These are phyloP conservation scores for Myocastor coypus DNA, from an alignment of 2,113 vertebrate genomes.

Conservation along the genomic window DNA sequence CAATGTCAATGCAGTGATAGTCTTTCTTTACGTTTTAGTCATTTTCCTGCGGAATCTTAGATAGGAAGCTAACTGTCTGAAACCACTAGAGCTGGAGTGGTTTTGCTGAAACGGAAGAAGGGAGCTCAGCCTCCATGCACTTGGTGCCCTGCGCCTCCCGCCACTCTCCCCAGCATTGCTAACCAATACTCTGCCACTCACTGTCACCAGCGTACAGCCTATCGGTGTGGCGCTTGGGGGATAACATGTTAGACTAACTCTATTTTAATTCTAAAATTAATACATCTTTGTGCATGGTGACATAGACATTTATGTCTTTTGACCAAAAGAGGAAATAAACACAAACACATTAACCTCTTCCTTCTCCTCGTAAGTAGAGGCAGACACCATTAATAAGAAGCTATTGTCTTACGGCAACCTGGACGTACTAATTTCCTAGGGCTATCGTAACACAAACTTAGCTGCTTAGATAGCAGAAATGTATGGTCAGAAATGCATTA, in stretches of 20 bases:
- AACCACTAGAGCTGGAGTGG: not conserved
- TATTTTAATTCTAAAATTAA: constrained; percentile 60
- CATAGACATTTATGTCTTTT: constrained; percentile 37
- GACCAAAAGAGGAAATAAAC: not conserved
- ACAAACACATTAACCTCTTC: not conserved
- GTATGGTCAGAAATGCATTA: not conserved
- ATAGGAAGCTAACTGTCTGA: not conserved
- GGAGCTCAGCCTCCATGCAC: not conserved
- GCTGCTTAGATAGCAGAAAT: not conserved
- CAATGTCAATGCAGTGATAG: not conserved
- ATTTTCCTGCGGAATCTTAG: not conserved
- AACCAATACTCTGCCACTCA: constrained; percentile 56
- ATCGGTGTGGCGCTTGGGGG: constrained; percentile 58
- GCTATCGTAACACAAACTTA: not conserved
- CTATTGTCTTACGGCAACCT: not conserved
- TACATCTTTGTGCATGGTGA: not conserved
- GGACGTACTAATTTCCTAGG: not conserved
- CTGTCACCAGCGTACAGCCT: constrained; percentile 47
- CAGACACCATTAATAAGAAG: not conserved
- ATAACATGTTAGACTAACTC: constrained; percentile 64
- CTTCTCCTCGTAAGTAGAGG: not conserved
- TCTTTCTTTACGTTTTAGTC: not conserved
- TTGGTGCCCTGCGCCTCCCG: not conserved
- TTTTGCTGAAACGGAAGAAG: not conserved
- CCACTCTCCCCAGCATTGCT: constrained; percentile 32